Evolutionary conservation across 2,797 vertebrate genomes (phyloP).

Genomic region (Darevskia mixta): DNA sequence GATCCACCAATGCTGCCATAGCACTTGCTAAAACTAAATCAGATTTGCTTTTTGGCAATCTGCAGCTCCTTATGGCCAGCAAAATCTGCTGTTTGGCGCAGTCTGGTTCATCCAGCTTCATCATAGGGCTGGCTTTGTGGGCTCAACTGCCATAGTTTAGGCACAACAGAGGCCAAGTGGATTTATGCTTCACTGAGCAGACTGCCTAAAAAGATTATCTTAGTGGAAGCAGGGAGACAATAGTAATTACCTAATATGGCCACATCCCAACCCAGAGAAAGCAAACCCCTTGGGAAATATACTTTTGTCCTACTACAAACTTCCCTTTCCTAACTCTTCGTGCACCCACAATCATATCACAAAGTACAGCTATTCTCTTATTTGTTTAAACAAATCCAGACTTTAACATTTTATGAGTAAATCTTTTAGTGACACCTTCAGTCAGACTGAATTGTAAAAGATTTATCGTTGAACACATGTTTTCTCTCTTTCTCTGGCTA

Average conservation of each 20-base stretch:
- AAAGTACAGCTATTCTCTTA: constrained; percentile 18
- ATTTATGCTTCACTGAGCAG: constrained; percentile 13
- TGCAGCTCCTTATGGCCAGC: background rate
- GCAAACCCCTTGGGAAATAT: background rate
- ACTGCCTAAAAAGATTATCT: constrained; percentile 3
- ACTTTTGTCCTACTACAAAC: background rate
- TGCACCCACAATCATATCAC: constrained; percentile 32
- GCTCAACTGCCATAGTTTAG: background rate
- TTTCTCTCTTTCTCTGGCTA: constrained; percentile 39
- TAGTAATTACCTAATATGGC: constrained; percentile 22
- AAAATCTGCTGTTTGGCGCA: background rate
- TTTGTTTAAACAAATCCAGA: constrained; percentile 40
- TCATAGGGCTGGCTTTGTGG: background rate
- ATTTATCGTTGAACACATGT: constrained; percentile 53
- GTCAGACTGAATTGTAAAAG: constrained; percentile 53
- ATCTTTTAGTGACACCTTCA: constrained; percentile 41
- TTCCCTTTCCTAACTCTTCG: constrained; percentile 5
- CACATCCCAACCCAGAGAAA: constrained; percentile 4
- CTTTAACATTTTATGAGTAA: constrained; percentile 40
- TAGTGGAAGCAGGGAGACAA: background rate
- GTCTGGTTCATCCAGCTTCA: background rate
- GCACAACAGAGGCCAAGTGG: background rate
- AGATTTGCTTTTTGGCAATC: constrained; percentile 7
- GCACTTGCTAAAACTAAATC: constrained; percentile 6
- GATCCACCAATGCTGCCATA: background rate